Conservation (phyloP, 1,140 invertebrate genomes). For the Hyposmocoma kahamanoa region DNA sequence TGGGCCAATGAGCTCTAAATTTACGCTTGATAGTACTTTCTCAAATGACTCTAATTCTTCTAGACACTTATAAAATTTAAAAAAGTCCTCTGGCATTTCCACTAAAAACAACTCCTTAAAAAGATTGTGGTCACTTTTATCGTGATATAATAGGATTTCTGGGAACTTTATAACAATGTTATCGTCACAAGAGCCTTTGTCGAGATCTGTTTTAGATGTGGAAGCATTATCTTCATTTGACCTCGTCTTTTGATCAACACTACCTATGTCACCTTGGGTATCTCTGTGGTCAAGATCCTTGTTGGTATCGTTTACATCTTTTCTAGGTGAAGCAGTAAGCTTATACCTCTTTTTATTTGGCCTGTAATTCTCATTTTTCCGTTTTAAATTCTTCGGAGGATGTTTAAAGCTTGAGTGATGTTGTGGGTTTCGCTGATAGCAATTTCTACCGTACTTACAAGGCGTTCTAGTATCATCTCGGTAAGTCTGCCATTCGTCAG, state of each 20-base stretch:
- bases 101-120: constrained; percentile 87
- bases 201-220: constrained; percentile 1
- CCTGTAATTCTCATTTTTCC: constrained; percentile 15
- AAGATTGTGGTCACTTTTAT: constrained; percentile 49
- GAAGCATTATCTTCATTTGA: constrained; percentile 9
- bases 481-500: constrained; percentile 46
- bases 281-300: background rate
- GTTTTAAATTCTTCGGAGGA: constrained; percentile 69
- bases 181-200: background rate
- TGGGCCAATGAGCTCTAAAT: constrained; percentile 87
- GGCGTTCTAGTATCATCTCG: constrained; percentile 48
- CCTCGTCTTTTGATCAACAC: too few species aligned
- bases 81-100: constrained; percentile 93
- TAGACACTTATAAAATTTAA: constrained; percentile 82
- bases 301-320: background rate
- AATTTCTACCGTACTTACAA: constrained; percentile 87
- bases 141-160: constrained; percentile 28
- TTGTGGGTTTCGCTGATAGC: constrained; percentile 88
- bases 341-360: constrained; percentile 2
- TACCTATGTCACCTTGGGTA: too few species aligned
- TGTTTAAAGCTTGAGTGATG: constrained; percentile 88
- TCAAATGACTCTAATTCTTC: constrained; percentile 69
- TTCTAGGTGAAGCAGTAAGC: background rate
- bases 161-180: constrained; percentile 12
- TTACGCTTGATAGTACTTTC: constrained; percentile 79